Evolutionary conservation across 2,113 vertebrate genomes (phyloP).

Genomic region (Trochalopteron elliotii): DNA sequence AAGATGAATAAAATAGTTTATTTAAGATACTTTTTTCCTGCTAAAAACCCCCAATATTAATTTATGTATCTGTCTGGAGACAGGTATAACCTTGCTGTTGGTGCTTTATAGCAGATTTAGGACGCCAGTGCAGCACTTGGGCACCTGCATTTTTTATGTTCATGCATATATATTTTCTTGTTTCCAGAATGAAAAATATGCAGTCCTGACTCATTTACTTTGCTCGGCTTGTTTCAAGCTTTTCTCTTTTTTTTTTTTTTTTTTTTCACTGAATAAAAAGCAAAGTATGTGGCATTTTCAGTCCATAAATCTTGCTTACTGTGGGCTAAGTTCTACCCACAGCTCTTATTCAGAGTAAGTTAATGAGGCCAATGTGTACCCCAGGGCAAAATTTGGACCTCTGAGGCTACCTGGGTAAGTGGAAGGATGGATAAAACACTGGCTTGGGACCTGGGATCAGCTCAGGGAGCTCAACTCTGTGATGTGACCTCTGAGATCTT

Average conservation of each 20-base stretch:
- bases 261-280: background rate
- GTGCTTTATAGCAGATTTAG: conserved; percentile 13
- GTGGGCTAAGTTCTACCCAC: background rate
- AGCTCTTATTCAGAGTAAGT: conserved; percentile 1
- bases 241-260: background rate
- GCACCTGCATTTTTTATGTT: conserved; percentile 47
- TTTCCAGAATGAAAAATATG: conserved; percentile 46
- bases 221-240: background rate
- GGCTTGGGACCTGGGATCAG: background rate
- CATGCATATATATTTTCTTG: conserved; percentile 27
- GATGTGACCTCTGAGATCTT: background rate
- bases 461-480: background rate
- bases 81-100: background rate
- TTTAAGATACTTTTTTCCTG: background rate
- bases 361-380: background rate
- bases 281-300: conserved; percentile 43
- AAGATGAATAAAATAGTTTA: background rate
- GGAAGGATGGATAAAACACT: background rate
- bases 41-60: background rate
- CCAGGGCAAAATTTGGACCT: background rate
- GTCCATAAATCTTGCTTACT: conserved; percentile 52
- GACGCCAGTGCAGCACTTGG: background rate
- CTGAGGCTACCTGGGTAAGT: background rate
- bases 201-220: conserved; percentile 20
- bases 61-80: background rate